Evolutionary conservation across 2,113 vertebrate species (phyloP), one percentile per base, ranked within the genome.

Genomic region (Larimichthys crocea): DNA sequence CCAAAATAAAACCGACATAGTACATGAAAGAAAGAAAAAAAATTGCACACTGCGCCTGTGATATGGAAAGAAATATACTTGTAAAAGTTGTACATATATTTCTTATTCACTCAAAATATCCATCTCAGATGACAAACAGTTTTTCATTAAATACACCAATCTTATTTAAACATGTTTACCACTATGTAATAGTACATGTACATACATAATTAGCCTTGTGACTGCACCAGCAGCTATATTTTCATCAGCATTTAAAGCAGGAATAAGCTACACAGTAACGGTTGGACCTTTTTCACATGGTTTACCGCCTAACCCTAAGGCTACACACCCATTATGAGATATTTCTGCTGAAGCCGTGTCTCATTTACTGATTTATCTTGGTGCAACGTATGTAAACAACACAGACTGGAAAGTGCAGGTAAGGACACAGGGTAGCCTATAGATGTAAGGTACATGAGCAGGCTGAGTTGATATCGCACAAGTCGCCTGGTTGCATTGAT

Each of bases 221-320:
- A 48, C 16, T 60, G 55, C 48, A 56, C 67, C 52, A 61, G 57
- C 6, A 8, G 35, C 35, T 40, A 40, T 8, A 9, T 40, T 40
- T 40, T 8, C 35, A 40, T 35, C 31, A 35, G 31, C 7, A 35
- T 35, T 35, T 35, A 35, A 8, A 35, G 1, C 6, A 31, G 50
- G 31, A 35, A 74, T 49, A 82, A 46, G 82, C 64, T 84, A 73
- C 35, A 57, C 42, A 74, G 10, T 50, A 49, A 19, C 19, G 15
- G 6, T 22, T 44, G 42, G 46, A 19, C 19, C 6, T 15, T 40
- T 64, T 52, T 40, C 49, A 56, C 10, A 16, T 20, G 5, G 22
- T 56, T 64, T 20, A 46, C 49, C 3, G 3, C 67, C 77, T 73
- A 5, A 22, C 53, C 65, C 65, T 52, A 8, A 68, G 79, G 78